These are phyloP conservation scores for Oreochromis mossambicus DNA, from an alignment of 2,797 vertebrate genomes.

Conservation along the genomic window DNA sequence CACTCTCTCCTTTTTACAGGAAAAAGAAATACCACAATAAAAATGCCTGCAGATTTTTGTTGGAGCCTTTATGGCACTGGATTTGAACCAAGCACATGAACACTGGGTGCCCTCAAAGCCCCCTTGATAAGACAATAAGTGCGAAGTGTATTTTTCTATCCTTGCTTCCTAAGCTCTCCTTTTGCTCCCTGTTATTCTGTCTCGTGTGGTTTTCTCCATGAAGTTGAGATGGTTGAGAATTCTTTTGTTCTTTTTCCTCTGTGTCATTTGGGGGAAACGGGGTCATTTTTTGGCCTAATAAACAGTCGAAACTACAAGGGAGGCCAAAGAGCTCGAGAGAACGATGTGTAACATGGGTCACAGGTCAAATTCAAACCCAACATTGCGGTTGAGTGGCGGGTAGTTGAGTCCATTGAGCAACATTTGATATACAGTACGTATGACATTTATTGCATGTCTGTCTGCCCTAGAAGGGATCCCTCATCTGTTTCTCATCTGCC, in stretches of 20 bases:
- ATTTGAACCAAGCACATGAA: constrained; percentile 11
- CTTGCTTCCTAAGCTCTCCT: neutral
- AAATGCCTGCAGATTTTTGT: neutral
- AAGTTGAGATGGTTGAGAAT: neutral
- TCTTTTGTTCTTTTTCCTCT: neutral
- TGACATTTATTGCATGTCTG: neutral
- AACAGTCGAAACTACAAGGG: neutral
- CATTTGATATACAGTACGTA: neutral
- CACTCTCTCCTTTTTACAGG: neutral
- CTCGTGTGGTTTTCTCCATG: neutral
- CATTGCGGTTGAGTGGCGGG: neutral
- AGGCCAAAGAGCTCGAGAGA: neutral
- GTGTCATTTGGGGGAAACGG: neutral
- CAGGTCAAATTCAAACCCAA: neutral
- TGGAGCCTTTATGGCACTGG: neutral
- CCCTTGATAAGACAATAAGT: neutral
- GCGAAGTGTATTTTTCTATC: neutral
- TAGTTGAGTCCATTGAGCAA: neutral
- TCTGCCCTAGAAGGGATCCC: neutral
- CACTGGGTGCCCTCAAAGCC: neutral
- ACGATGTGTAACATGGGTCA: neutral
- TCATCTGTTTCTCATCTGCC: neutral
- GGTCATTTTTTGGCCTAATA: neutral
- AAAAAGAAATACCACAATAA: constrained; percentile 19
- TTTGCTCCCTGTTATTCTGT: neutral